Evolutionary conservation across 2,113 vertebrate genomes (phyloP).

Genomic region (Craseonycteris thonglongyai): DNA sequence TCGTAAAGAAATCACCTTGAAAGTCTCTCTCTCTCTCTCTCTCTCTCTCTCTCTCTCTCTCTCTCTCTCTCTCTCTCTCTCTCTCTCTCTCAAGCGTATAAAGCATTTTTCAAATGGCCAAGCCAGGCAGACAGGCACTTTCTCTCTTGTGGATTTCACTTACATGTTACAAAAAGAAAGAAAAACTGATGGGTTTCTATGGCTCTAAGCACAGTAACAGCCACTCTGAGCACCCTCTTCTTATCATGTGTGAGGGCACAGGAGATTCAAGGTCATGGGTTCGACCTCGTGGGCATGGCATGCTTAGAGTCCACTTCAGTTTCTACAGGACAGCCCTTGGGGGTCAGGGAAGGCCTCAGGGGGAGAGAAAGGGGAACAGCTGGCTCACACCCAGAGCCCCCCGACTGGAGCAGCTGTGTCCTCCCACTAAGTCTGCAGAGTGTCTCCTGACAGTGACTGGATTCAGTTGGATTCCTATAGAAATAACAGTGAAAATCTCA

Average conservation of each 20-base stretch:
- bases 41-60: background rate
- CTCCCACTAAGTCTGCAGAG: background rate
- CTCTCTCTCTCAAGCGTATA: background rate
- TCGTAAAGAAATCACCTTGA: background rate
- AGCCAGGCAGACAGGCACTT: background rate
- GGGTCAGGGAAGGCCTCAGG: background rate
- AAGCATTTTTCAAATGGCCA: background rate
- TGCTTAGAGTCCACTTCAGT: background rate
- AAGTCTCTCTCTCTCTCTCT: background rate
- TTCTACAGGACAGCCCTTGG: background rate
- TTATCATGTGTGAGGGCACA: constrained; percentile 9
- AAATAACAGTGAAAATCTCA: background rate
- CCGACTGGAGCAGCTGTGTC: background rate
- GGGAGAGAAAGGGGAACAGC: background rate
- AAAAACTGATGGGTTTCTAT: background rate
- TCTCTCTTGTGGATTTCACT: constrained; percentile 8
- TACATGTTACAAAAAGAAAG: background rate
- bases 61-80: background rate
- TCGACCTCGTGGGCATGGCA: background rate
- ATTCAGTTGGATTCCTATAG: background rate
- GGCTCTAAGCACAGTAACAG: background rate
- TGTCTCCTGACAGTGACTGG: background rate
- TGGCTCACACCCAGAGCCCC: background rate
- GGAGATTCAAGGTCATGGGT: background rate
- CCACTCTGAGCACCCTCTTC: background rate